Base-by-base conservation (phyloP, 1,140 invertebrate species). In the Drosophila grimshawi region DNA sequence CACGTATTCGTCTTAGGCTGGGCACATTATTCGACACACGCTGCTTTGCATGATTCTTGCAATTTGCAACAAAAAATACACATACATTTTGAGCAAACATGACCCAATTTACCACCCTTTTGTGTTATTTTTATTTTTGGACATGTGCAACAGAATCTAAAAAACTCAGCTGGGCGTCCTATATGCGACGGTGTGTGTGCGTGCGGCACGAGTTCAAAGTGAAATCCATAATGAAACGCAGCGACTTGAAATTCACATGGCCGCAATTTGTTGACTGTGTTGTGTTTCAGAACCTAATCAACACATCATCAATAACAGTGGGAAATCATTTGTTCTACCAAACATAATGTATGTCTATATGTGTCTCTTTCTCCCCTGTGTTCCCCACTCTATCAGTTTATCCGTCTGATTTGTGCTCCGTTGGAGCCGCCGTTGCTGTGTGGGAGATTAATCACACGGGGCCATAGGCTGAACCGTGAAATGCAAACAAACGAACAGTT, bases 271-370 rank as follows among this genome's bases (percentile, higher is more conserved):
- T 86, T 86, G 80, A 35, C 52, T 45, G 32, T 53, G 48, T 56
- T 65, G 45, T 60, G 45, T 65, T 79, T 80, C 86, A 90, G 88
- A 90, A 90, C 86, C 82, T 90, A 90, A 90, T 90, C 86, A 90
- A 90, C 86, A 90, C 86, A 90, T 90, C 86, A 90, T 90, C 86
- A 90, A 90, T 90, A 90, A 90, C 86, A 90, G 86, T 83, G 80
- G 81, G 80, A 90, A 73, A 81, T 83, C 77, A 80, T 90, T 86
- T 82, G 68, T 75, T 74, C 65, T 73, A 73, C 11, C 29, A 53
- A 29, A 53, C n/a, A n/a, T n/a, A n/a, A 32, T 61, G 45, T 56
- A 49, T 56, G 39, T 56, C 33, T 46, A 65, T 63, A 33, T 72
- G 60, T 56, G 41, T 39, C 10, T 30, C 19, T 32, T 33, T 27